These are phyloP conservation scores for Drosophila punjabiensis DNA, from an alignment of 1,140 invertebrate species.

Conservation along the genomic window DNA sequence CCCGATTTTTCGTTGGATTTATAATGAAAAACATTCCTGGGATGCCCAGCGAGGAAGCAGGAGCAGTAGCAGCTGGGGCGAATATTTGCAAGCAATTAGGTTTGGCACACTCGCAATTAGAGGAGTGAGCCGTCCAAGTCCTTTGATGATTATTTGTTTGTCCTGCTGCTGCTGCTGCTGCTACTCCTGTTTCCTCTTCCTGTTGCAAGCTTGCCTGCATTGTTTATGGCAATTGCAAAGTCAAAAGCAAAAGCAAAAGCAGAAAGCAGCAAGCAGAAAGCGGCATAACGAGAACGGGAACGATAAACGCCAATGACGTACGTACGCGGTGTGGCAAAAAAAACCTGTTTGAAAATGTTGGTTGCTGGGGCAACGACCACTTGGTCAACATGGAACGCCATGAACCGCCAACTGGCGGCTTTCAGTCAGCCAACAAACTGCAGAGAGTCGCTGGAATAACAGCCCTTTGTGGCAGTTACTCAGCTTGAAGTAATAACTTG, in stretches of 20 bases:
- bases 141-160: constrained; percentile 54
- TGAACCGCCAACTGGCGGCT: constrained; percentile 38
- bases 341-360: constrained; percentile 80
- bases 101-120: constrained; percentile 61
- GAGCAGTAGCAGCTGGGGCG: constrained; percentile 30
- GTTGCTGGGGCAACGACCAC: constrained; percentile 82
- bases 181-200: constrained; percentile 35
- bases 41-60: constrained; percentile 16
- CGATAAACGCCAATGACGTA: constrained; percentile 58
- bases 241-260: constrained; percentile 31
- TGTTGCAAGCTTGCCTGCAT: constrained; percentile 49
- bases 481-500: constrained; percentile 59
- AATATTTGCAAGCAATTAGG: constrained; percentile 80
- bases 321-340: constrained; percentile 33
- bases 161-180: constrained; percentile 39
- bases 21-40: constrained; percentile 23
- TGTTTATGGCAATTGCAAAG: constrained; percentile 57
- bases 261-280: constrained; percentile 5
- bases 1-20: constrained; percentile 15
- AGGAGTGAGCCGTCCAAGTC: constrained; percentile 14
- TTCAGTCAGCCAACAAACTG: constrained; percentile 42
- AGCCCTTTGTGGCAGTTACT: constrained; percentile 35
- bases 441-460: not conserved
- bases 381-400: constrained; percentile 57
- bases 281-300: constrained; percentile 23